Conservation (phyloP, 2,113 vertebrate species). For the Chaetops frenatus region DNA sequence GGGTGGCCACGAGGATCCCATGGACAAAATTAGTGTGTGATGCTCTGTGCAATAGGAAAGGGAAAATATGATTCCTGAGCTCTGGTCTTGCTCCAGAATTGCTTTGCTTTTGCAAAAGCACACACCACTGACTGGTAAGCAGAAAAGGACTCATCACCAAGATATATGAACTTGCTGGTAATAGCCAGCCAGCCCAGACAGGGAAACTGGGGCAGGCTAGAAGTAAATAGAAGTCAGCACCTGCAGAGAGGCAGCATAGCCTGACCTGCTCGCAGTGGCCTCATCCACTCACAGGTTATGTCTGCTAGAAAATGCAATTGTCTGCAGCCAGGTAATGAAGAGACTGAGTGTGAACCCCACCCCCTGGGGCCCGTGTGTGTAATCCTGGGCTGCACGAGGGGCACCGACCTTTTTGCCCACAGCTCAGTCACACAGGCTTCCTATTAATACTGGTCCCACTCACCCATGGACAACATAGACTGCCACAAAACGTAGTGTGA, state of each 20-base stretch:
- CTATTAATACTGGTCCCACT: accelerated
- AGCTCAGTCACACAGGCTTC: not conserved
- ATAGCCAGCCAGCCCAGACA: not conserved
- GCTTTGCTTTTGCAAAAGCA: not conserved
- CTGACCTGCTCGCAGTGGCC: not conserved
- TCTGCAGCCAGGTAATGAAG: not conserved
- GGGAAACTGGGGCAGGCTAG: not conserved
- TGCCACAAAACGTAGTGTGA: not conserved
- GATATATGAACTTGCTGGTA: not conserved
- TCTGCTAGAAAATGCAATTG: not conserved
- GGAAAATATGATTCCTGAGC: not conserved
- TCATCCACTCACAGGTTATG: accelerated
- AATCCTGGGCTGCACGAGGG: not conserved
- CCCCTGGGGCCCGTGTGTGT: not conserved
- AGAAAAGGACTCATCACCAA: not conserved
- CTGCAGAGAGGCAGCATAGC: not conserved
- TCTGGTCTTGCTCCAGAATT: not conserved
- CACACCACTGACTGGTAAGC: accelerated
- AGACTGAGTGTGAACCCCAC: not conserved
- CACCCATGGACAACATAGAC: accelerated
- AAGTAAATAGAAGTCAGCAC: not conserved
- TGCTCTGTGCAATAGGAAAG: not conserved
- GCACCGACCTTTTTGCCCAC: accelerated
- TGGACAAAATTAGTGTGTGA: not conserved
- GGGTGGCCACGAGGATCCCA: not conserved